These are phyloP conservation scores for Nycticryphes semicollaris DNA, from an alignment of 2,113 vertebrate species.

Conservation along the genomic window DNA sequence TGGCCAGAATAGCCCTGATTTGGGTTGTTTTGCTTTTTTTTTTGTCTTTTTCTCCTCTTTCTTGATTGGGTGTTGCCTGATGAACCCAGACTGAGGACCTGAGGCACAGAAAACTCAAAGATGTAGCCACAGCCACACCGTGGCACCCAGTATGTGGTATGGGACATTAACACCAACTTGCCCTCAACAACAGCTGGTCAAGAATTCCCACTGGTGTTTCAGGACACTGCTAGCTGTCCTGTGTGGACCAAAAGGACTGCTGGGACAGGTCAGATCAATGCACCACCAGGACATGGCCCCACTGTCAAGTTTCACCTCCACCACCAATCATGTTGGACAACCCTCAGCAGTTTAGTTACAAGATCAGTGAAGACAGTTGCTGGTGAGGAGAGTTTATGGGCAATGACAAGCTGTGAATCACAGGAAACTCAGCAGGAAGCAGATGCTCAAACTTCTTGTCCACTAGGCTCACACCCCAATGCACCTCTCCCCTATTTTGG, in stretches of 20 bases:
- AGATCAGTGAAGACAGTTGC: neutral
- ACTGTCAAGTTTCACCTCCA: neutral
- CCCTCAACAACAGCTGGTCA: neutral
- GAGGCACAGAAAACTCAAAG: neutral
- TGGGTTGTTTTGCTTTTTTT: neutral
- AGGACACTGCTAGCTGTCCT: neutral
- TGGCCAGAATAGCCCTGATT: neutral
- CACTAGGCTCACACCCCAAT: neutral
- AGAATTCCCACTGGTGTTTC: neutral
- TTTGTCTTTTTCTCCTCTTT: neutral
- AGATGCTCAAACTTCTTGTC: neutral
- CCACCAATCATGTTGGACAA: neutral
- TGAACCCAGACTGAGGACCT: neutral
- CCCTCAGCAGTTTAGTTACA: neutral
- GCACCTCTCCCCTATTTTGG: neutral
- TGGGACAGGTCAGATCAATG: rapidly evolving
- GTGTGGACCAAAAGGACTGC: rapidly evolving
- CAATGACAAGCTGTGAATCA: neutral
- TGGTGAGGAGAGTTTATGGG: neutral
- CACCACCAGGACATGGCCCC: rapidly evolving
- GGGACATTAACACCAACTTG: neutral
- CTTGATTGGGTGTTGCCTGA: neutral
- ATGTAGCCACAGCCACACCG: neutral
- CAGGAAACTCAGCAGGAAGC: neutral
- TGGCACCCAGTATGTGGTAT: neutral